phyloP scores from a whole-genome alignment of 2,888 invertebrate genomes.

The Cryptocephalus moraei region DNA sequence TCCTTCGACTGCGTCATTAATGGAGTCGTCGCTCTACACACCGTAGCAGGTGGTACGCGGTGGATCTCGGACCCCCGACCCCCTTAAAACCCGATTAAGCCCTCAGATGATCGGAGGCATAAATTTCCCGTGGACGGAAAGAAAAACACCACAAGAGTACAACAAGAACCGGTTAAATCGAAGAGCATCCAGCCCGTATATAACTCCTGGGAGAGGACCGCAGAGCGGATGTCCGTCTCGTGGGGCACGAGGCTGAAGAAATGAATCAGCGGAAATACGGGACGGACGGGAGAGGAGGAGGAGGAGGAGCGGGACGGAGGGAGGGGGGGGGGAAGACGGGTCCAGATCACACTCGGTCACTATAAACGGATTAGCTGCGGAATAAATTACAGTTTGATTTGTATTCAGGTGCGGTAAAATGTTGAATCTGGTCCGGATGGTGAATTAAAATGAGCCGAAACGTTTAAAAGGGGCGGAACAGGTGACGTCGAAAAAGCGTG shows the following conservation, averaged over 20 bases:
- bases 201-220: conserved; percentile 21
- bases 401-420: conserved; percentile 16
- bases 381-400: conserved; percentile 21
- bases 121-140: conserved; percentile 5
- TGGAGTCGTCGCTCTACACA: no score
- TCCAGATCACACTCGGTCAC: conserved; percentile 5
- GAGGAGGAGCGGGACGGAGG: no score
- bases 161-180: conserved; percentile 23
- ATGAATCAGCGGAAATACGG: conserved; percentile 20
- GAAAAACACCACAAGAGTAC: conserved; percentile 20
- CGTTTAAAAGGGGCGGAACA: no score
- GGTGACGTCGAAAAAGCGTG: no score
- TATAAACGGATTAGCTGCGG: conserved; percentile 9
- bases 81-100: not conserved
- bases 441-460: conserved; percentile 10
- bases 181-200: conserved; percentile 16
- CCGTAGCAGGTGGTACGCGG: no score
- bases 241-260: conserved; percentile 16
- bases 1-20: no score
- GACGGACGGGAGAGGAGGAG: conserved; percentile 9
- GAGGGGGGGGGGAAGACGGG: conserved; percentile 3
- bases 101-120: not conserved
- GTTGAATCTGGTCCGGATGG: conserved; percentile 13
- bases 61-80: not conserved
- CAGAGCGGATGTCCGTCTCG: conserved; percentile 11